Evolutionary conservation across 1,140 invertebrate genomes (phyloP).

Genomic region (Metaphire vulgaris): DNA sequence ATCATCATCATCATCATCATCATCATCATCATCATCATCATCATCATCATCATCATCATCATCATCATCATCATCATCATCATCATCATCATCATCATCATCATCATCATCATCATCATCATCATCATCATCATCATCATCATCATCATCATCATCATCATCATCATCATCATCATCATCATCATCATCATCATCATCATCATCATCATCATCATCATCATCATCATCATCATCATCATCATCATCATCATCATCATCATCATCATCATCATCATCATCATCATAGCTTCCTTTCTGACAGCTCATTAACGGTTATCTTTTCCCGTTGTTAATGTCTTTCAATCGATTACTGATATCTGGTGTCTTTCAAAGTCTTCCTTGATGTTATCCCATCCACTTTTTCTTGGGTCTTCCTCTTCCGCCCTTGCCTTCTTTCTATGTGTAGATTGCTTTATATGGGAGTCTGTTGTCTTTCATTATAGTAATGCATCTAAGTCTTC

Average conservation of each 20-base stretch:
- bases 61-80: conserved; percentile 26
- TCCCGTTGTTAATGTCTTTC: no score
- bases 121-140: conserved; percentile 24
- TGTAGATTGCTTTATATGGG: no score
- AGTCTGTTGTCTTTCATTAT: no score
- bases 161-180: conserved; percentile 25
- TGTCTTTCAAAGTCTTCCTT: no score
- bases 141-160: conserved; percentile 16
- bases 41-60: conserved; percentile 25
- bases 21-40: conserved; percentile 24
- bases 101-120: conserved; percentile 26
- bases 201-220: conserved; percentile 28
- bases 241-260: conserved; percentile 23
- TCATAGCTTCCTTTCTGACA: neutral
- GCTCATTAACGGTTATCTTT: no score
- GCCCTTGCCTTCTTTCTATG: no score
- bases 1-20: conserved; percentile 27
- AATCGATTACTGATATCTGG: no score
- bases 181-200: conserved; percentile 23
- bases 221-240: conserved; percentile 20
- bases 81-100: conserved; percentile 24
- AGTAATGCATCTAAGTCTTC: no score
- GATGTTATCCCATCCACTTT: no score
- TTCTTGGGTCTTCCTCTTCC: no score
- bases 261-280: conserved; percentile 29